Conservation (phyloP, 2,888 invertebrate genomes). For the Macaria liturata region DNA sequence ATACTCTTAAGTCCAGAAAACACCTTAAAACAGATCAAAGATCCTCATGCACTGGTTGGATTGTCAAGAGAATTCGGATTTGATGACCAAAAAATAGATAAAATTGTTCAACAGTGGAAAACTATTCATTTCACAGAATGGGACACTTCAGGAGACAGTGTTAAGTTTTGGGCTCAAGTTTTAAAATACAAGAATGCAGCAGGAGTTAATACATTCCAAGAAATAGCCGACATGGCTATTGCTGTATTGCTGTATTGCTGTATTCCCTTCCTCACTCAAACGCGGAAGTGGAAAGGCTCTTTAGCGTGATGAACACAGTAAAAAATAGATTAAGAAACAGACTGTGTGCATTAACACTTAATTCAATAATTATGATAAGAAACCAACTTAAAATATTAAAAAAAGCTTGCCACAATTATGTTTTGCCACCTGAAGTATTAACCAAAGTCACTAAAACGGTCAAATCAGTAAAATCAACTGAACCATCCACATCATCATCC, state of each 20-base stretch:
- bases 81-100: not conserved
- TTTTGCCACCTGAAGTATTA: not conserved
- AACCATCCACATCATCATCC: no score
- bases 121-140: not conserved
- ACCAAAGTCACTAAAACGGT: not conserved
- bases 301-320: conserved; percentile 2
- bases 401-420: conserved; percentile 1
- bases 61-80: not conserved
- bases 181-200: not conserved
- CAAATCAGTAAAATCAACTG: no score
- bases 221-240: conserved; percentile 1
- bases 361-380: conserved; percentile 1
- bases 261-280: conserved; percentile 1
- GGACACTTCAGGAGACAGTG: not conserved
- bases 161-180: conserved; percentile 1
- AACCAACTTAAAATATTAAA: not conserved
- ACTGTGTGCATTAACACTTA: not conserved
- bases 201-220: not conserved
- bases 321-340: conserved; percentile 1
- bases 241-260: not conserved
- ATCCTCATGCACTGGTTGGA: not conserved
- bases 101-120: not conserved
- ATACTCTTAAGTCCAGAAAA: not conserved
- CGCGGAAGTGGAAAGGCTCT: not conserved
- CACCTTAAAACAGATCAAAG: not conserved